A percentile compares a stretch with the other conserved stretches of the same genome.
These are phyloP conservation scores for Holocentrus rufus DNA, from an alignment of 2,797 vertebrate genomes.

Conservation along the genomic window DNA sequence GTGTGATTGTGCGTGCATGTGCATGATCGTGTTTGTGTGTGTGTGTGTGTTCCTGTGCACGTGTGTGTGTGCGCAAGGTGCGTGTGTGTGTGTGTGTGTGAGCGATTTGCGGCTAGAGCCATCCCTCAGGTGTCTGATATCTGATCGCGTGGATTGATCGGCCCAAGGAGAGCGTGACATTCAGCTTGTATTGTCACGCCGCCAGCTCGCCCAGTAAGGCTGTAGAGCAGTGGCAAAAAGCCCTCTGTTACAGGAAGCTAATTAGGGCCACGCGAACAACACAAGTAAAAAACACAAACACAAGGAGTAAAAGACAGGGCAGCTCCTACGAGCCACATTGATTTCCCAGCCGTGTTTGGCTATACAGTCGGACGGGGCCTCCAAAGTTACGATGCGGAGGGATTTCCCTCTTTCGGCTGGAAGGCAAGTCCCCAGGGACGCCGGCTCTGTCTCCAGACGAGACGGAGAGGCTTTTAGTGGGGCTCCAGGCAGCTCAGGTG, in stretches of 20 bases:
- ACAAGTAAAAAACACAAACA: neutral
- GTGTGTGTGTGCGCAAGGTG: constrained; percentile 34
- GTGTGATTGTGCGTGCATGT: constrained; percentile 23
- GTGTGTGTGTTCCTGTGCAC: constrained; percentile 31
- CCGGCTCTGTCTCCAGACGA: constrained; percentile 56
- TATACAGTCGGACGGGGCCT: constrained; percentile 12
- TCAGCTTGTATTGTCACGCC: constrained; percentile 67
- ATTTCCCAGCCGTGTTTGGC: constrained; percentile 54
- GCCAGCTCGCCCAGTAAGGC: constrained; percentile 55
- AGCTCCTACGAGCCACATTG: constrained; percentile 40
- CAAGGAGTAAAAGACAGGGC: constrained; percentile 2
- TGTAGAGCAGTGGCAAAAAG: constrained; percentile 16
- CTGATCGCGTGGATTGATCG: constrained; percentile 81
- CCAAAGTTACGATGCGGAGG: constrained; percentile 35
- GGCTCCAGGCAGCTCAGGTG: constrained; percentile 69
- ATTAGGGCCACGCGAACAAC: constrained; percentile 60
- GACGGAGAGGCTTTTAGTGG: constrained; percentile 69
- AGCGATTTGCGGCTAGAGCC: constrained; percentile 62
- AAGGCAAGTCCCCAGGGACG: constrained; percentile 57
- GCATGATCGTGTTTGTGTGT: constrained; percentile 25
- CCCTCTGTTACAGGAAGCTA: constrained; percentile 63
- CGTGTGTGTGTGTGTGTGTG: constrained; percentile 24
- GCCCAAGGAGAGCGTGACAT: constrained; percentile 83
- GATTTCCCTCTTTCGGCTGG: constrained; percentile 40
- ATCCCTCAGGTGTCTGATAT: constrained; percentile 81